These are phyloP conservation scores for Piprites chloris DNA, from an alignment of 2,113 vertebrate species.

Conservation along the genomic window DNA sequence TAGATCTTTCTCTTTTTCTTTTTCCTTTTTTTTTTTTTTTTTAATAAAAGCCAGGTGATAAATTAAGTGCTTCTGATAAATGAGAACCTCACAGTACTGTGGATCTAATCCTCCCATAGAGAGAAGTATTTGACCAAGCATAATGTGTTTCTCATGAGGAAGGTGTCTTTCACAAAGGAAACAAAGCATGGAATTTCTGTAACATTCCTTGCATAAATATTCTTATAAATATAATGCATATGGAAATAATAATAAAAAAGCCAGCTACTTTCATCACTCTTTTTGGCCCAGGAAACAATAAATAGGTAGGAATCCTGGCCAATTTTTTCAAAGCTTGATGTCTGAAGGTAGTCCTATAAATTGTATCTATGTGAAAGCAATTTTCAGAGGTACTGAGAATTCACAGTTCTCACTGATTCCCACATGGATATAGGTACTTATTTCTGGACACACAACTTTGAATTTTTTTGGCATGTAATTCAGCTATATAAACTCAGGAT, in stretches of 20 bases:
- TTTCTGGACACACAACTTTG: neutral
- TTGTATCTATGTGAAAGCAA: conserved; percentile 35
- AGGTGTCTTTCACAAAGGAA: conserved; percentile 43
- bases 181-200: conserved; percentile 38
- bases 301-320: conserved; percentile 27
- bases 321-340: conserved; percentile 10
- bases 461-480: conserved; percentile 26
- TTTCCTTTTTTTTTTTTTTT: neutral
- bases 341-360: conserved; percentile 50
- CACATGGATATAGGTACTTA: conserved; percentile 31
- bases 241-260: conserved; percentile 57
- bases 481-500: conserved; percentile 10
- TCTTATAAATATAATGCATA: conserved; percentile 43
- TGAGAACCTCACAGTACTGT: conserved; percentile 24
- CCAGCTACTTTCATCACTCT: conserved; percentile 39
- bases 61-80: conserved; percentile 69
- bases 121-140: conserved; percentile 50
- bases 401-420: conserved; percentile 28
- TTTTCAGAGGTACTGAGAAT: conserved; percentile 41
- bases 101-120: conserved; percentile 48
- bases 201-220: conserved; percentile 59
- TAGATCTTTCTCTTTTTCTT: neutral
- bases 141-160: conserved; percentile 57
- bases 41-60: conserved; percentile 64
- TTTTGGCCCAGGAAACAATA: conserved; percentile 49